Evolutionary conservation across 2,113 vertebrate species (phyloP).

Genomic region (Cyprinus carpio): DNA sequence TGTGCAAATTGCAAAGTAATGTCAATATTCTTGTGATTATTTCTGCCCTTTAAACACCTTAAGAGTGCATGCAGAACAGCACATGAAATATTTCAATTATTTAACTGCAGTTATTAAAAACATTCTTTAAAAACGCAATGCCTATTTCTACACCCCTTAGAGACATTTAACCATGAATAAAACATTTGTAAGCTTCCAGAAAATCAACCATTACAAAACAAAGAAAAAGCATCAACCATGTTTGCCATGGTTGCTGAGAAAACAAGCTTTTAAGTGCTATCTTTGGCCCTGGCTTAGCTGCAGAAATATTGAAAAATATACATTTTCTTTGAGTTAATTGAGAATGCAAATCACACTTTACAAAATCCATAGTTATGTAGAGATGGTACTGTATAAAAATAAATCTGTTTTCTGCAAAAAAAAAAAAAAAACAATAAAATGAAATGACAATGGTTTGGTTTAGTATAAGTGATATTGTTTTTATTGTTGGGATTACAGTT

Average conservation of each 20-base stretch:
- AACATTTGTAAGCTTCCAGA: not conserved
- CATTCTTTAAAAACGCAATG: not conserved
- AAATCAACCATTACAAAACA: not conserved
- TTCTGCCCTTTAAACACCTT: not conserved
- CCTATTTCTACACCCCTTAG: not conserved
- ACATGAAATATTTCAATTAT: not conserved
- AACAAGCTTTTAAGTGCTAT: not conserved
- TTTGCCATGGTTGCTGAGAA: not conserved
- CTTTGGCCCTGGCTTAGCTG: conserved; percentile 7
- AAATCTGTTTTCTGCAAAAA: conserved; percentile 9
- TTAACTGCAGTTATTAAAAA: not conserved
- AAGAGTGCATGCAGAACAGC: not conserved
- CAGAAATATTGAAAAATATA: not conserved
- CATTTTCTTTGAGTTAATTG: not conserved
- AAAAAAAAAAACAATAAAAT: not conserved
- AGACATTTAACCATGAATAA: not conserved
- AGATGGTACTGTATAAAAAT: conserved; percentile 36
- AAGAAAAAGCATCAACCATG: not conserved
- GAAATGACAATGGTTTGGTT: too few relatives aligned
- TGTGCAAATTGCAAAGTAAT: conserved; percentile 1
- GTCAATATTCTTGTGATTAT: not conserved
- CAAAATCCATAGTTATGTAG: not conserved
- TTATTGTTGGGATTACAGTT: conserved; percentile 16
- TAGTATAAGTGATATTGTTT: not conserved
- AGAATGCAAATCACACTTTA: not conserved